phyloP scores from a whole-genome alignment of 2,113 vertebrate genomes.

The Haliaeetus leucogaster region DNA sequence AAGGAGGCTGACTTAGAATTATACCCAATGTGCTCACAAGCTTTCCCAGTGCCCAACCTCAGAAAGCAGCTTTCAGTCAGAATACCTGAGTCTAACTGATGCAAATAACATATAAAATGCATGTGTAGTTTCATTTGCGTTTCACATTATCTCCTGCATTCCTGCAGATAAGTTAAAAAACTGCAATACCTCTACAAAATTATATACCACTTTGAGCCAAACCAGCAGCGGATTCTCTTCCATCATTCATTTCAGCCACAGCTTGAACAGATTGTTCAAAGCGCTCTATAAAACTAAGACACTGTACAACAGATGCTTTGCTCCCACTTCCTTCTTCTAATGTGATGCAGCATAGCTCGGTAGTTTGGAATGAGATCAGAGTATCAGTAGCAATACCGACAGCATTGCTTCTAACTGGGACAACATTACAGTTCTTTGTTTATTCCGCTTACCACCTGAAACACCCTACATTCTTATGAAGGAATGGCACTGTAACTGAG shows the following conservation, averaged over 20 bases:
- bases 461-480: neutral
- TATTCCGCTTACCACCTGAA: neutral
- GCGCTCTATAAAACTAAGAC: constrained; percentile 21
- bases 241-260: neutral
- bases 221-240: constrained; percentile 38
- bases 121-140: neutral
- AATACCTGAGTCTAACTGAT: constrained; percentile 69
- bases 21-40: neutral
- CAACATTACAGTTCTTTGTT: neutral
- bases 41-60: constrained; percentile 4
- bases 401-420: neutral
- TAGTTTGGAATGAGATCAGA: neutral
- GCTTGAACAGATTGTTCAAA: neutral
- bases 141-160: constrained; percentile 62
- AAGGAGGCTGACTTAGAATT: neutral
- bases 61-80: constrained; percentile 59
- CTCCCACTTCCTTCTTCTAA: neutral
- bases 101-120: constrained; percentile 18
- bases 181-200: constrained; percentile 19
- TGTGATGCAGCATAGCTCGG: neutral
- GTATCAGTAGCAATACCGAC: neutral
- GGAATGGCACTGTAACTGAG: neutral
- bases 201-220: constrained; percentile 6
- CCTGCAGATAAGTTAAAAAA: constrained; percentile 52
- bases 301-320: neutral